Conservation (phyloP, 2,113 vertebrate genomes). For the Aptenodytes patagonicus region DNA sequence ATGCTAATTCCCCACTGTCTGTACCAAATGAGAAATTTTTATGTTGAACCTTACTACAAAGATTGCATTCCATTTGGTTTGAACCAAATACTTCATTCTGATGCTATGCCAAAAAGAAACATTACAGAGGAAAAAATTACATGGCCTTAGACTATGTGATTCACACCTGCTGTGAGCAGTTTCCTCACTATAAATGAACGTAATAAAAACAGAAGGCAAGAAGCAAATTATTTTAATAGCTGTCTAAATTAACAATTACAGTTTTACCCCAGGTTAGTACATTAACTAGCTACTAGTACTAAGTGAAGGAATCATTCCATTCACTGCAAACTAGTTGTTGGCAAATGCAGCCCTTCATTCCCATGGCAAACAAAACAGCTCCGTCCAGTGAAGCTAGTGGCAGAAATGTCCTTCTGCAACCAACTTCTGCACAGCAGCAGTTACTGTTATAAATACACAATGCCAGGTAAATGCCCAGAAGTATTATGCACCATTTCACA, state of each 20-base stretch:
- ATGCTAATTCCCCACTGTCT: background rate
- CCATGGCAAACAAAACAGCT: background rate
- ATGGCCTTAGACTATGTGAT: background rate
- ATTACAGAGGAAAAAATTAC: background rate
- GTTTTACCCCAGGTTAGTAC: background rate
- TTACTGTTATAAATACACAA: background rate
- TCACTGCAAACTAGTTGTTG: background rate
- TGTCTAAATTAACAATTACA: background rate
- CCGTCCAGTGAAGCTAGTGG: background rate
- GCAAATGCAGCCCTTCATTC: background rate
- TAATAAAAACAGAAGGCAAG: background rate
- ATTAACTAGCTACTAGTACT: background rate
- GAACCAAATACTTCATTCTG: background rate
- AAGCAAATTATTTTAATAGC: background rate
- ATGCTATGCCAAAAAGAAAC: background rate
- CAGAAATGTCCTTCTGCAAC: background rate
- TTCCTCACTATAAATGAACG: background rate
- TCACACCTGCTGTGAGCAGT: background rate
- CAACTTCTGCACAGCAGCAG: background rate
- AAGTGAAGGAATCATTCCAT: background rate
- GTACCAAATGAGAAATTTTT: background rate
- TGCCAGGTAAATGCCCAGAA: background rate
- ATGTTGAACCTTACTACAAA: background rate
- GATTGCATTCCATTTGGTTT: background rate
- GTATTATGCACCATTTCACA: background rate